Conservation (phyloP, 2,888 invertebrate species). For the Griposia aprilina region DNA sequence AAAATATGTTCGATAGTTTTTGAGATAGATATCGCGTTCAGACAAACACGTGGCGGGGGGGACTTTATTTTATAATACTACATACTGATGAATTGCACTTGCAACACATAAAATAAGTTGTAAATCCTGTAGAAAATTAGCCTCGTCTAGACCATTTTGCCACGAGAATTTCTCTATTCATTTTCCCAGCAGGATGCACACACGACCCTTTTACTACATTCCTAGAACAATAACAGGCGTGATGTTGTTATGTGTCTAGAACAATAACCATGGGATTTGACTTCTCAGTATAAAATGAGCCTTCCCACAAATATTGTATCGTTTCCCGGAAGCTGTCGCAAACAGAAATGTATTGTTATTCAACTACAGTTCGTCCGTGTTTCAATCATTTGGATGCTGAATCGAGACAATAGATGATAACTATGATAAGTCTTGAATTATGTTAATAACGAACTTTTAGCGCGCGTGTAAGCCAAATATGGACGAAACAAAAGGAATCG, state of each 20-base stretch:
- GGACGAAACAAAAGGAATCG: not conserved
- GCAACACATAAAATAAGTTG: not conserved
- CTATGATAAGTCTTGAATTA: not conserved
- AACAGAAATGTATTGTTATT: conserved; percentile 26
- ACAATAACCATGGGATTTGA: not conserved
- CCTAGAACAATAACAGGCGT: conserved; percentile 17
- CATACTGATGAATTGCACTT: not conserved
- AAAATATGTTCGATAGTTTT: no score
- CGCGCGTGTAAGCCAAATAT: not conserved
- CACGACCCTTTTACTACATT: conserved; percentile 2
- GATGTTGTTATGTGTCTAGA: no score
- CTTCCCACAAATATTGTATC: not conserved
- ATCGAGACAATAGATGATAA: no score
- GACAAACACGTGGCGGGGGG: no score
- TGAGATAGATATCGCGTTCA: no score
- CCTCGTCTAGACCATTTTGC: no score
- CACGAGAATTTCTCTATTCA: not conserved
- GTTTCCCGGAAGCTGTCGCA: conserved; percentile 5
- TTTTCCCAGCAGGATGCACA: not conserved
- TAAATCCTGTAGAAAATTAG: not conserved
- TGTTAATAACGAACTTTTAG: no score
- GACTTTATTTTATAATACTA: no score
- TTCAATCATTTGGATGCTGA: not conserved
- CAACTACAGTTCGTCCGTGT: not conserved
- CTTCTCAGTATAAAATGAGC: not conserved